These are phyloP conservation scores for Drosophila seguyi DNA, from an alignment of 1,140 invertebrate species.

Conservation along the genomic window DNA sequence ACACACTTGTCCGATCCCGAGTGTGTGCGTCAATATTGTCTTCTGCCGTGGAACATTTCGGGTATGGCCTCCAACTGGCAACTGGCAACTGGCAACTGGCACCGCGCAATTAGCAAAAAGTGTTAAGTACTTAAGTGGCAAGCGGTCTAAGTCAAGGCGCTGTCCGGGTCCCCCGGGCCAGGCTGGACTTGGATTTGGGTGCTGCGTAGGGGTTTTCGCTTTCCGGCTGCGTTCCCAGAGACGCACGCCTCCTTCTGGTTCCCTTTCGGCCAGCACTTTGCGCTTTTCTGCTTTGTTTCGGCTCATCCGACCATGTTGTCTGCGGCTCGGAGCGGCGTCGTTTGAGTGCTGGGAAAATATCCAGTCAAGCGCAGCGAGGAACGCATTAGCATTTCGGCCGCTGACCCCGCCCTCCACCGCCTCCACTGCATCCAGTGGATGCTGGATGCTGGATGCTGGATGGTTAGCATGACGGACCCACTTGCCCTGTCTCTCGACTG, in stretches of 20 bases:
- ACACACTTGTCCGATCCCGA: conserved; percentile 62
- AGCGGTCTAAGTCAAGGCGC: conserved; percentile 49
- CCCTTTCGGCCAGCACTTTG: conserved; percentile 56
- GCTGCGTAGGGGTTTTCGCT: conserved; percentile 76
- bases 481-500: conserved; percentile 38
- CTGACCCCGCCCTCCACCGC: conserved; percentile 22
- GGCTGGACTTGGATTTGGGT: conserved; percentile 31
- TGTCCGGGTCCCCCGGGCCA: conserved; percentile 44
- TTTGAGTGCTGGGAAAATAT: conserved; percentile 83
- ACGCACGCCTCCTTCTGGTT: not conserved
- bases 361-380: conserved; percentile 75
- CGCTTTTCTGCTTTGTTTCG: conserved; percentile 84
- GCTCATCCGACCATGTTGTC: conserved; percentile 80
- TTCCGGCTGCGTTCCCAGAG: conserved; percentile 53
- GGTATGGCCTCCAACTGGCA: conserved; percentile 46
- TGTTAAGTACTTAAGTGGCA: conserved; percentile 83
- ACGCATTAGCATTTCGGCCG: conserved; percentile 80
- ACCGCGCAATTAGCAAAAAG: conserved; percentile 78
- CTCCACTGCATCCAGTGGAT: conserved; percentile 1
- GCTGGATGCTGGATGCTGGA: conserved; percentile 2
- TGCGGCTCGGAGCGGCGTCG: conserved; percentile 58
- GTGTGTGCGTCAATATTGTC: conserved; percentile 23
- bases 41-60: conserved; percentile 56
- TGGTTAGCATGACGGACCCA: conserved; percentile 71
- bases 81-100: conserved; percentile 66